Conservation (phyloP, 2,113 vertebrate species). For the Gadus chalcogrammus region DNA sequence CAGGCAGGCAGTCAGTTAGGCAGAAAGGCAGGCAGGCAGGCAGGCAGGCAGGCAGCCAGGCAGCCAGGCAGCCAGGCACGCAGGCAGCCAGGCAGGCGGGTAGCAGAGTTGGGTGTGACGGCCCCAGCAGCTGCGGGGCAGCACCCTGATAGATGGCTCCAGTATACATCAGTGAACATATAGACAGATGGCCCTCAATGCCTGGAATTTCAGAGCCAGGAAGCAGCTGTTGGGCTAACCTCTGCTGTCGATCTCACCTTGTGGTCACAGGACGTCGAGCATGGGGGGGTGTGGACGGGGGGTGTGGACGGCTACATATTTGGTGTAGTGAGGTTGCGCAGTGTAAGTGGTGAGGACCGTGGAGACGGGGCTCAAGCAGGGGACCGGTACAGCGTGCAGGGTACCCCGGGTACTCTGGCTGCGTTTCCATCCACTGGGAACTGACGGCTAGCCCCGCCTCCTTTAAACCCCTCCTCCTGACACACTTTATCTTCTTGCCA, state of each 20-base stretch:
- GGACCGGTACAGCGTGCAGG: neutral
- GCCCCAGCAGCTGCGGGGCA: constrained; percentile 87
- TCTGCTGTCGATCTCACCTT: constrained; percentile 92
- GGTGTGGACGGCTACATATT: constrained; percentile 71
- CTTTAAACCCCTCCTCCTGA: no score
- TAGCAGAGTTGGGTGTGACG: constrained; percentile 71
- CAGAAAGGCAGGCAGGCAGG: constrained; percentile 71
- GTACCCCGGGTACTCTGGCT: no score
- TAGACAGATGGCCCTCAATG: constrained; percentile 98
- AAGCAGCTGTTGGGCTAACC: constrained; percentile 97
- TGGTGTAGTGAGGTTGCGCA: constrained; percentile 57
- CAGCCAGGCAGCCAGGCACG: no score
- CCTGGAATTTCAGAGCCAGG: constrained; percentile 89
- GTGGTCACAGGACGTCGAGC: constrained; percentile 93
- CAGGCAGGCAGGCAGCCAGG: no score
- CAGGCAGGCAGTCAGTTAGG: no score
- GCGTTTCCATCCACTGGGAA: no score
- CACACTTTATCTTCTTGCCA: no score
- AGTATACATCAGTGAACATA: constrained; percentile 91
- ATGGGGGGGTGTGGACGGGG: no score
- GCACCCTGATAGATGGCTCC: constrained; percentile 94
- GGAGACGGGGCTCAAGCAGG: constrained; percentile 44
- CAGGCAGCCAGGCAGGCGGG: constrained; percentile 71
- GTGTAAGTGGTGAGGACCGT: constrained; percentile 12
- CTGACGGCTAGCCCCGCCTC: no score